A percentile compares a stretch with the other conserved stretches of the same genome.
These are phyloP conservation scores for Parascotia fuliginaria DNA, from an alignment of 2,888 invertebrate genomes.

Conservation along the genomic window DNA sequence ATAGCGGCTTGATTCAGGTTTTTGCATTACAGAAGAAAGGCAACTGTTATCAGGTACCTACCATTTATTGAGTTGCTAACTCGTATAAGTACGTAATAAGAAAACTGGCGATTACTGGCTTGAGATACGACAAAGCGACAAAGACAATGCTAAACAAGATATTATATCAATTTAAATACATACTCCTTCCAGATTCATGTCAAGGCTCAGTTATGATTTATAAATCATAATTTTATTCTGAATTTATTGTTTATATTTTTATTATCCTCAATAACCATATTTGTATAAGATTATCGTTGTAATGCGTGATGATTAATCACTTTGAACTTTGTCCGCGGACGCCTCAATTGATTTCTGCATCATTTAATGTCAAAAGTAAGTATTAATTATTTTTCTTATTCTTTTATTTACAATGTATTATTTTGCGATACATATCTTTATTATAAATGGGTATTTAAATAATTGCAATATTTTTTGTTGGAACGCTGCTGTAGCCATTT, in stretches of 20 bases:
- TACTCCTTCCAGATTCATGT: constrained; percentile 48
- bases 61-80: no score
- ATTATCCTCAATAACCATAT: constrained; percentile 44
- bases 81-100: no score
- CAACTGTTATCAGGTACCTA: no score
- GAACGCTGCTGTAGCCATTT: no score
- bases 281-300: constrained; percentile 42
- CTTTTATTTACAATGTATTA: constrained; percentile 8
- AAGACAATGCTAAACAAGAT: no score
- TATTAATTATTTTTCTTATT: constrained; percentile 35
- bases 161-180: constrained; percentile 7
- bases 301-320: constrained; percentile 42
- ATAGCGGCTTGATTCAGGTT: no score
- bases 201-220: constrained; percentile 58
- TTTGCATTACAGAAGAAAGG: no score
- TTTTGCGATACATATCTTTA: constrained; percentile 7
- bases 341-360: constrained; percentile 36
- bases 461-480: neutral
- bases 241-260: constrained; percentile 44
- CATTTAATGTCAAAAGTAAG: constrained; percentile 32
- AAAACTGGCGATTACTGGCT: no score
- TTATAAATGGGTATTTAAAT: constrained; percentile 11
- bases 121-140: no score
- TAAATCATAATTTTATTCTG: constrained; percentile 40
- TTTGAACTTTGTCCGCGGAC: constrained; percentile 19